Evolutionary conservation across 2,797 vertebrate species (phyloP).

Genomic region (Podarcis siculus): DNA sequence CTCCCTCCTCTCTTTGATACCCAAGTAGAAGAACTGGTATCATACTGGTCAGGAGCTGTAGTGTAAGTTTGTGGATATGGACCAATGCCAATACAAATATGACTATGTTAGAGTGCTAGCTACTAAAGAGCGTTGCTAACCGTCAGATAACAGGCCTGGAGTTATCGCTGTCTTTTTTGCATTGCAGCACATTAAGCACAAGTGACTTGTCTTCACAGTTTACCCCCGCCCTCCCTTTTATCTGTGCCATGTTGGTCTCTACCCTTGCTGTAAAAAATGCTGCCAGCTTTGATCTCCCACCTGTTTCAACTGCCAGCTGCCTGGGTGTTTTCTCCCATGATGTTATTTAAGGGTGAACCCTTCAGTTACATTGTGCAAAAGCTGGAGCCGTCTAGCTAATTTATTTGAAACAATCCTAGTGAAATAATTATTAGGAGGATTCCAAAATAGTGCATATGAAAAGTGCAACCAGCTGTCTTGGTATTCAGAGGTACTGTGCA

Average conservation of each 20-base stretch:
- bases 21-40: background rate
- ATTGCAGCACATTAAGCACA: slow-evolving; percentile 22
- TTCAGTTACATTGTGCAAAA: slow-evolving; percentile 5
- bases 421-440: slow-evolving; percentile 15
- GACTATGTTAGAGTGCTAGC: background rate
- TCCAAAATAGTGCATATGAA: background rate
- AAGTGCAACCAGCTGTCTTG: background rate
- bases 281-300: slow-evolving; percentile 32
- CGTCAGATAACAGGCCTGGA: slow-evolving; percentile 1
- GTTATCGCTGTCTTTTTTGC: background rate
- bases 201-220: background rate
- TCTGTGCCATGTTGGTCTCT: slow-evolving; percentile 12
- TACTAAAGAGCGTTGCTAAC: background rate
- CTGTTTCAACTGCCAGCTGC: slow-evolving; percentile 18
- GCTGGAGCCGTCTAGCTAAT: background rate
- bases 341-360: background rate
- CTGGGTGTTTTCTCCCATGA: slow-evolving; percentile 2
- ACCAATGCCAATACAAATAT: background rate
- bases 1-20: background rate
- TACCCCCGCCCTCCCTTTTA: slow-evolving; percentile 3
- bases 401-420: background rate
- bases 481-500: background rate
- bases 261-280: background rate
- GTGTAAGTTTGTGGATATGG: background rate
- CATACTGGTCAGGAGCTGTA: background rate